phyloP scores from a whole-genome alignment of 1,140 invertebrate species.

The Chelonus insularis region DNA sequence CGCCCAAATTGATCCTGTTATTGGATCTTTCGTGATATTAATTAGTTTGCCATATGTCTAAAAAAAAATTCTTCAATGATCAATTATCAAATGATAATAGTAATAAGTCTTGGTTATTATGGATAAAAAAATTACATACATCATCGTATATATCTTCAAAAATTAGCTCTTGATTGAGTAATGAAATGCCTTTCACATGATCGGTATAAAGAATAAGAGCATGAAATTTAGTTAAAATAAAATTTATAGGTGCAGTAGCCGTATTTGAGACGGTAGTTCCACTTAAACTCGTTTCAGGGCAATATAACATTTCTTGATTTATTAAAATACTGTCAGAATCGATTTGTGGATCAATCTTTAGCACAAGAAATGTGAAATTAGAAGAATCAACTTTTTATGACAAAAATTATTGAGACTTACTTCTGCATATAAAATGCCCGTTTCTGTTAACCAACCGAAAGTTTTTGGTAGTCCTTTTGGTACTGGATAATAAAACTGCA shows the following conservation, averaged over 20 bases:
- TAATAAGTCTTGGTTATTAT: background rate
- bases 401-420: slow-evolving; percentile 62
- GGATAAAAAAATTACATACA: slow-evolving; percentile 50
- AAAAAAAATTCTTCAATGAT: too few relatives aligned
- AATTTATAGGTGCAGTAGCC: slow-evolving; percentile 67
- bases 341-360: slow-evolving; percentile 57
- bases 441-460: slow-evolving; percentile 87
- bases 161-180: slow-evolving; percentile 84
- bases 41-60: slow-evolving; percentile 81
- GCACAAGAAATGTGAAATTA: slow-evolving; percentile 4
- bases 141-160: slow-evolving; percentile 83
- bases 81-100: slow-evolving; percentile 10
- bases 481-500: slow-evolving; percentile 78
- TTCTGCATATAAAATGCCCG: slow-evolving; percentile 71
- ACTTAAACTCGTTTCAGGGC: slow-evolving; percentile 58
- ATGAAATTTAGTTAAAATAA: slow-evolving; percentile 91
- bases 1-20: slow-evolving; percentile 81
- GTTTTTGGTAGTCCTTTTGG: slow-evolving; percentile 69
- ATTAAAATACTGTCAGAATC: slow-evolving; percentile 65
- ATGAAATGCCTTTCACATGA: slow-evolving; percentile 81
- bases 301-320: slow-evolving; percentile 67
- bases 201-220: slow-evolving; percentile 81
- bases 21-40: slow-evolving; percentile 80
- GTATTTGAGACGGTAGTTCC: slow-evolving; percentile 40
- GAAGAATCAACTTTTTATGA: slow-evolving; percentile 34